Conservation (phyloP, 2,113 vertebrate genomes). For the Phalacrocorax pelagicus region DNA sequence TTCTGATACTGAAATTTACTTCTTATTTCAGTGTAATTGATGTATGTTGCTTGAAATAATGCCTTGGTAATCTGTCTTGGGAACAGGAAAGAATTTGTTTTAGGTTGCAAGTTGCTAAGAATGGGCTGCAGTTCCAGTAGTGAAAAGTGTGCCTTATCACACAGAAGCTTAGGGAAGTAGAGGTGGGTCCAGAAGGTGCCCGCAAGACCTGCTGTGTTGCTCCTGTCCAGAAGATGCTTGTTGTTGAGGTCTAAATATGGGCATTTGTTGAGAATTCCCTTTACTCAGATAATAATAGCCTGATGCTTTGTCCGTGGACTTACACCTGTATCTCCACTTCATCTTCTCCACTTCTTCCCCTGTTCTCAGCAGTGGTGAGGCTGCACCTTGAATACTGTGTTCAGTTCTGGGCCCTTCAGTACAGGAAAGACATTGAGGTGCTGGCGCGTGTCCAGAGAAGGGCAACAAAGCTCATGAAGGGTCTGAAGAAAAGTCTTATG, state of each 20-base stretch:
- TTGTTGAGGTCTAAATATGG: not conserved
- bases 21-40: not conserved
- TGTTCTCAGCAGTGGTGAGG: no score
- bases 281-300: not conserved
- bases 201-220: accelerated
- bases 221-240: not conserved
- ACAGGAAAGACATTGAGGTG: no score
- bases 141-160: not conserved
- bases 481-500: no score
- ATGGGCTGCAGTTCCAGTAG: not conserved
- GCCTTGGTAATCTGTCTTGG: not conserved
- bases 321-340: not conserved
- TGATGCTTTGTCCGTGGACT: not conserved
- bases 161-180: not conserved
- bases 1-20: not conserved
- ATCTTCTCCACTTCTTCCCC: no score
- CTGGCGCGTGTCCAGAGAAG: no score
- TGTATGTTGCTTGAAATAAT: not conserved
- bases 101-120: not conserved
- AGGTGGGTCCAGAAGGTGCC: not conserved
- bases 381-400: no score
- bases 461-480: no score
- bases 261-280: not conserved
- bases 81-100: not conserved
- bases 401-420: no score